These are phyloP conservation scores for Seladonia tumulorum DNA, from an alignment of 2,888 invertebrate species.

Conservation along the genomic window DNA sequence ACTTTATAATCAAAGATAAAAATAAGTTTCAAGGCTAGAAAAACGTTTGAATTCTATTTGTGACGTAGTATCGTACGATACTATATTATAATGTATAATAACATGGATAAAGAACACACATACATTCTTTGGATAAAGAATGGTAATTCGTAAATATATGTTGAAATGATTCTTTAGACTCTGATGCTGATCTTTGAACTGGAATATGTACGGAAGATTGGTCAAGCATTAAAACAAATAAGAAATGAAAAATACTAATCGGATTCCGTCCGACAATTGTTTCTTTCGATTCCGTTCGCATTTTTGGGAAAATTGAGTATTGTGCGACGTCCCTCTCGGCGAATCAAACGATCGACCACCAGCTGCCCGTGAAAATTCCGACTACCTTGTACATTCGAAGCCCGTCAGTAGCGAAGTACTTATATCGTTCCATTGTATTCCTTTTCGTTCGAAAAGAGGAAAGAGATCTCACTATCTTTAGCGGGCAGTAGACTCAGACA, in stretches of 20 bases:
- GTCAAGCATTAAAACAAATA: not conserved
- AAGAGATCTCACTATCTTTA: conserved; percentile 46
- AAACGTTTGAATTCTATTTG: too few species aligned
- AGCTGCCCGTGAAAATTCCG: conserved; percentile 51
- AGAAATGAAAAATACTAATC: not conserved
- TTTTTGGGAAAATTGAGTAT: not conserved
- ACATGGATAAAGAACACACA: too few species aligned
- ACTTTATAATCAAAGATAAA: too few species aligned
- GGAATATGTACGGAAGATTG: too few species aligned
- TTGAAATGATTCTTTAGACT: not conserved
- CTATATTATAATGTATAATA: not conserved
- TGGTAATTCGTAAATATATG: not conserved
- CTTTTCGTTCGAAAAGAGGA: conserved; percentile 58
- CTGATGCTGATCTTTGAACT: not conserved
- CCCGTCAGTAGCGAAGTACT: conserved; percentile 69
- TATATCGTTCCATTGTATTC: conserved; percentile 69
- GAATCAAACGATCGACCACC: conserved; percentile 23
- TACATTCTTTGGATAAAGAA: not conserved
- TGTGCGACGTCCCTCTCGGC: not conserved
- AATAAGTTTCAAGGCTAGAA: too few species aligned
- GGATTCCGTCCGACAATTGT: not conserved
- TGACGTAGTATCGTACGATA: too few species aligned
- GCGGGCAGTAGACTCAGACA: conserved; percentile 49
- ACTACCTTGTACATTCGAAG: conserved; percentile 68
- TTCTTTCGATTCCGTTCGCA: not conserved